Percentiles rank a stretch among this genome's conserved stretches.
These are phyloP conservation scores for Oscheius sp. DNA, from an alignment of 2,888 invertebrate genomes.

Conservation along the genomic window DNA sequence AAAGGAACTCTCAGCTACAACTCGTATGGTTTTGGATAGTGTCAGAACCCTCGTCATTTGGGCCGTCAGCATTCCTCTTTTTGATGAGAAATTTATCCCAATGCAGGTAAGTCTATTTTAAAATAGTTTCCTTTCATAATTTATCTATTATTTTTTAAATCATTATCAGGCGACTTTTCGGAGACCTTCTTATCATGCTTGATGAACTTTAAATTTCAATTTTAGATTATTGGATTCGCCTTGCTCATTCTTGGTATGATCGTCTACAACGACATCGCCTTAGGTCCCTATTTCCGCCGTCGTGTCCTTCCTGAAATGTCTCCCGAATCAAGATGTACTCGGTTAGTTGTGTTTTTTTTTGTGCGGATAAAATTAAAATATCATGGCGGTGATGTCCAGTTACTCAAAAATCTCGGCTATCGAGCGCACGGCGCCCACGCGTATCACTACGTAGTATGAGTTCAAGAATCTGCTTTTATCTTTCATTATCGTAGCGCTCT, in stretches of 20 bases:
- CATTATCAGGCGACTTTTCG: not conserved
- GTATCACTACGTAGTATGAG: not conserved
- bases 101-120: conserved; percentile 64
- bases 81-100: conserved; percentile 80
- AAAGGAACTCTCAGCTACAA: conserved; percentile 90
- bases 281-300: conserved; percentile 67
- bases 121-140: not conserved
- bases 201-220: conserved; percentile 14
- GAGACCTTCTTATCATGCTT: not conserved
- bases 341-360: not conserved
- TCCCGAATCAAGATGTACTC: not conserved
- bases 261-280: conserved; percentile 76
- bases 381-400: not conserved
- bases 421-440: not conserved
- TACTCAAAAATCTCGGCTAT: not conserved
- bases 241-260: conserved; percentile 84
- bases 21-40: conserved; percentile 87
- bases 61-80: conserved; percentile 80
- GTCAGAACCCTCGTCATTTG: conserved; percentile 90
- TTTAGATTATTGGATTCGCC: conserved; percentile 78
- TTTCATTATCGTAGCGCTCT: too few relatives aligned
- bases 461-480: not conserved
- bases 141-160: not conserved
- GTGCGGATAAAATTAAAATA: not conserved
- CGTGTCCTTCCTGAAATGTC: conserved; percentile 15